These are phyloP conservation scores for Balearica regulorum DNA, from an alignment of 2,797 vertebrate species.

Conservation along the genomic window DNA sequence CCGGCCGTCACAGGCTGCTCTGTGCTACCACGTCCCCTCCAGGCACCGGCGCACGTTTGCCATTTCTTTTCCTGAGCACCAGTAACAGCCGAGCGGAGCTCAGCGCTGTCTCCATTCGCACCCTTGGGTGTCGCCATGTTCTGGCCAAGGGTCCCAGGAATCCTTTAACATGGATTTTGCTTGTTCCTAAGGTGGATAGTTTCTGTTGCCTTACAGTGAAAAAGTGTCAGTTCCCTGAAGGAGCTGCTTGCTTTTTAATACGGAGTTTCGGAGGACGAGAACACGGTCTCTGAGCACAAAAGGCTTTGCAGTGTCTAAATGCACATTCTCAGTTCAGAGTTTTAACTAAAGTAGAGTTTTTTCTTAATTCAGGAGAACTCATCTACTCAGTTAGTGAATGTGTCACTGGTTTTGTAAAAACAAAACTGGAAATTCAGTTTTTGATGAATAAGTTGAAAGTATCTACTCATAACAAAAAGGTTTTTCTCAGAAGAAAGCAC, in stretches of 20 bases:
- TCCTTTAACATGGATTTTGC: not conserved
- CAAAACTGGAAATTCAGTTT: not conserved
- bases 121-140: accelerated
- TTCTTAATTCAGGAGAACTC: not conserved
- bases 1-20: not conserved
- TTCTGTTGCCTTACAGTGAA: not conserved
- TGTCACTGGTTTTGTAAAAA: not conserved
- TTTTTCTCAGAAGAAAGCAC: not conserved
- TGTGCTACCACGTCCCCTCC: accelerated
- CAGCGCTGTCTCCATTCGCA: not conserved
- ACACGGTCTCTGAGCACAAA: not conserved
- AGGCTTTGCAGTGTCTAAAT: not conserved
- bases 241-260: not conserved
- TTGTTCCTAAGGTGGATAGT: not conserved
- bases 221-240: not conserved
- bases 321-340: not conserved
- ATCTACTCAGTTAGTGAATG: not conserved
- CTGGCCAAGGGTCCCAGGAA: not conserved
- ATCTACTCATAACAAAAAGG: not conserved
- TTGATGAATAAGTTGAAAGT: not conserved
- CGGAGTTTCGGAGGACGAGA: accelerated
- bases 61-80: accelerated
- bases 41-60: accelerated
- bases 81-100: not conserved
- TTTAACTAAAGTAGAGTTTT: not conserved